Evolutionary conservation across 2,113 vertebrate species (phyloP).

Genomic region (Globicephala melas): DNA sequence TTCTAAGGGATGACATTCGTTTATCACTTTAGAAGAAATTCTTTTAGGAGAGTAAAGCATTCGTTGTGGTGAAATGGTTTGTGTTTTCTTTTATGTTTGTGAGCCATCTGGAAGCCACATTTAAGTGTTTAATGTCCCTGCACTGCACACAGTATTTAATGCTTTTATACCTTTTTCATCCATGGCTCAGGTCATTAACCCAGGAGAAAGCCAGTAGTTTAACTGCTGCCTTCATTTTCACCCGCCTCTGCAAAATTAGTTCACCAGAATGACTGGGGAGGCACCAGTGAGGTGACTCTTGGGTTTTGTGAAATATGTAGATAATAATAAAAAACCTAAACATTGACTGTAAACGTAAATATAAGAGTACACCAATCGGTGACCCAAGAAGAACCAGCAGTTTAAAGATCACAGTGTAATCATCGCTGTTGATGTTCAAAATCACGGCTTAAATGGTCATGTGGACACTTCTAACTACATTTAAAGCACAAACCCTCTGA

Average conservation of each 20-base stretch:
- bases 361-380: neutral
- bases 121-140: neutral
- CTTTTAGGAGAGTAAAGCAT: neutral
- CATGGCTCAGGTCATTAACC: neutral
- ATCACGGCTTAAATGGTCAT: neutral
- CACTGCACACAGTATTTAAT: neutral
- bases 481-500: neutral
- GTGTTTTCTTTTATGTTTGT: neutral
- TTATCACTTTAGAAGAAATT: slow-evolving; percentile 13
- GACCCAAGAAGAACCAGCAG: neutral
- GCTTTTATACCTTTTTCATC: neutral
- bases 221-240: neutral
- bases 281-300: neutral
- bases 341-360: neutral
- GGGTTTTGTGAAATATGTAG: neutral
- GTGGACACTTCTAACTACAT: neutral
- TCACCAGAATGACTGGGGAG: neutral
- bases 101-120: slow-evolving; percentile 34
- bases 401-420: neutral
- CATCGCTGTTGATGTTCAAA: neutral
- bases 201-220: neutral
- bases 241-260: neutral
- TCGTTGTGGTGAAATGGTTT: neutral
- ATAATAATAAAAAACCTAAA: neutral
- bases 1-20: neutral